Percentiles rank a stretch among this genome's conserved stretches.
phyloP scores from a whole-genome alignment of 2,113 vertebrate genomes.

The Cephalophus harveyi region DNA sequence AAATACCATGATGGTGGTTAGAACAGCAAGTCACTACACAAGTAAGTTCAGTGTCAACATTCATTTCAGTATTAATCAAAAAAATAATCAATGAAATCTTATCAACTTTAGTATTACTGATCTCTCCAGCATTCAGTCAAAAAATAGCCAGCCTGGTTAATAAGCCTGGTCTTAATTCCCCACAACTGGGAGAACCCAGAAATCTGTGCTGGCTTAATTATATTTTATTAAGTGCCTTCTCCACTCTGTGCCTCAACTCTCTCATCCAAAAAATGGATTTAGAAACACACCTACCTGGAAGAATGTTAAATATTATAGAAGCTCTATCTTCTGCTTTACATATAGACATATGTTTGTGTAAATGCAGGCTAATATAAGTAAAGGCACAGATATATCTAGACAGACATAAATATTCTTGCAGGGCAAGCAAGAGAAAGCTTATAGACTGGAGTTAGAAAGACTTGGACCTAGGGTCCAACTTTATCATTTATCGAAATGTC shows the following conservation, averaged over 20 bases:
- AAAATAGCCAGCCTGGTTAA: background rate
- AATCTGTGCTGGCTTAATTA: background rate
- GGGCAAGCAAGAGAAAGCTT: background rate
- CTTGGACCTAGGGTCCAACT: background rate
- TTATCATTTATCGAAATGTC: background rate
- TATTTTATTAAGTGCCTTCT: background rate
- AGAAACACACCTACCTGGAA: background rate
- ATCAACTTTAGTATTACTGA: background rate
- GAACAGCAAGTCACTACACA: background rate
- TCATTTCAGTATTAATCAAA: background rate
- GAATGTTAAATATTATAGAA: background rate
- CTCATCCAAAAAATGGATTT: background rate
- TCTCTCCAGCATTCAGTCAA: background rate
- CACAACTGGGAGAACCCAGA: background rate
- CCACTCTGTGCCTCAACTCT: background rate
- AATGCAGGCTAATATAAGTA: background rate
- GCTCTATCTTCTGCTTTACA: background rate
- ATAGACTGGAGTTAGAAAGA: background rate
- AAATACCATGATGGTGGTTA: background rate
- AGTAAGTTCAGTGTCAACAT: background rate
- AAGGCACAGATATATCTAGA: background rate
- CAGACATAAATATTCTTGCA: background rate
- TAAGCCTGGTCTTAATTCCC: background rate
- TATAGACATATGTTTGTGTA: background rate
- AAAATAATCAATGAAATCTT: background rate